A percentile compares a stretch with the other conserved stretches of the same genome.
Conservation (phyloP, 1,140 invertebrate species). For the Tetragnatha versicolor region DNA sequence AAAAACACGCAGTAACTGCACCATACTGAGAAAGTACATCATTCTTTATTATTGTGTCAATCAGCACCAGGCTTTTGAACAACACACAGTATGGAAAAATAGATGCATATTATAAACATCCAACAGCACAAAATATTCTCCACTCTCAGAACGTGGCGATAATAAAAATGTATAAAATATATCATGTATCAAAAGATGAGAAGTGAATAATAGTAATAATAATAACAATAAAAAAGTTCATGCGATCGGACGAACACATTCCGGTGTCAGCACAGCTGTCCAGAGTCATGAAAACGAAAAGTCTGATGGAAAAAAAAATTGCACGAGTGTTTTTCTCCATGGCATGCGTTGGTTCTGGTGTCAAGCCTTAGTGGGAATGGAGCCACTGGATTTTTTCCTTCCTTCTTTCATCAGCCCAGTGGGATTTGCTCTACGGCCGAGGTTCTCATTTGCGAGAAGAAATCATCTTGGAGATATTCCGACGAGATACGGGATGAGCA, state of each 20-base stretch:
- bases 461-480: background rate
- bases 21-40: too few relatives aligned
- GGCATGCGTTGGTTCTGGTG: background rate
- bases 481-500: too few relatives aligned
- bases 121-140: conserved; percentile 47
- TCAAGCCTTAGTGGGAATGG: conserved; percentile 12
- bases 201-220: background rate
- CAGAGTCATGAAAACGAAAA: conserved; percentile 14
- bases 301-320: conserved; percentile 20
- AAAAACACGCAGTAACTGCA: too few relatives aligned
- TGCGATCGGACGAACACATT: too few relatives aligned
- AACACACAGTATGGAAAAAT: conserved; percentile 14
- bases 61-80: conserved; percentile 41
- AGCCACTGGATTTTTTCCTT: background rate
- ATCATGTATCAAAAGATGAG: conserved; percentile 24
- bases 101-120: background rate
- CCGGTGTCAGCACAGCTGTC: conserved; percentile 30
- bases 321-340: conserved; percentile 3
- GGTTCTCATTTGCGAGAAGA: background rate
- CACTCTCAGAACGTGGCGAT: background rate
- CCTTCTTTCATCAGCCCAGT: background rate
- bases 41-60: conserved; percentile 18
- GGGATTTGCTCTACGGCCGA: too few relatives aligned
- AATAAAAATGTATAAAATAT: conserved; percentile 35
- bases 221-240: too few relatives aligned